Evolutionary conservation across 2,113 vertebrate genomes (phyloP), one percentile per base, ranked within the genome.

Genomic region (Probosciger aterrimus): DNA sequence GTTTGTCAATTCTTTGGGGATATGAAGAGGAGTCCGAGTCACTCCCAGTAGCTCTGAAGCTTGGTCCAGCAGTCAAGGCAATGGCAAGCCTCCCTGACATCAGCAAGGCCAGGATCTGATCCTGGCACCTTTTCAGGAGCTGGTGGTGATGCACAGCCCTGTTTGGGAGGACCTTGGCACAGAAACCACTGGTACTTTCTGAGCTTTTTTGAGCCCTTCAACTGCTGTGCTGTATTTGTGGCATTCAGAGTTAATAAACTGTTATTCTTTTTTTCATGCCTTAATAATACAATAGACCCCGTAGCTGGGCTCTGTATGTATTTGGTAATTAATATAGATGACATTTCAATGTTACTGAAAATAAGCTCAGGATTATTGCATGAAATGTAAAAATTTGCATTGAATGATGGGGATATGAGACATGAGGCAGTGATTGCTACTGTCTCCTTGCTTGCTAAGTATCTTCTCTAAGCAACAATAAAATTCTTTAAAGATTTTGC

Each of bases 381-480:
- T 95, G 95, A 96, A 96, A 97, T 96, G 94, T 95, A 97, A 95
- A 95, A 89, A 96, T 59, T 93, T 97, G 95, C 87, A 96, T 96
- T 96, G 94, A 96, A 95, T 97, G 78, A 96, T 94, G 92, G 94
- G 95, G 95, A 95, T 96, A 95, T 94, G 88, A 96, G 78, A 96
- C 90, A 93, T 52, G 85, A 96, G 96, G 77, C 96, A 96, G 95
- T 96, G 65, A 95, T 84, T 94, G 90, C 93, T 94, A 37, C 92
- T 93, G 96, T 92, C 93, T 97, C 83, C 90, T 93, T 95, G 96
- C 96, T 95, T 96, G 96, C 96, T 96, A 96, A 92, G 75, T 95
- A 97, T 95, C 93, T 96, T 97, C 95, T 95, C 92, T 95, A 96
- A 97, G 95, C 95, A 97, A 97, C 95, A 96, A 97, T 96, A 96